phyloP scores from a whole-genome alignment of 2,797 vertebrate genomes.

The Buphagus erythrorhynchus region DNA sequence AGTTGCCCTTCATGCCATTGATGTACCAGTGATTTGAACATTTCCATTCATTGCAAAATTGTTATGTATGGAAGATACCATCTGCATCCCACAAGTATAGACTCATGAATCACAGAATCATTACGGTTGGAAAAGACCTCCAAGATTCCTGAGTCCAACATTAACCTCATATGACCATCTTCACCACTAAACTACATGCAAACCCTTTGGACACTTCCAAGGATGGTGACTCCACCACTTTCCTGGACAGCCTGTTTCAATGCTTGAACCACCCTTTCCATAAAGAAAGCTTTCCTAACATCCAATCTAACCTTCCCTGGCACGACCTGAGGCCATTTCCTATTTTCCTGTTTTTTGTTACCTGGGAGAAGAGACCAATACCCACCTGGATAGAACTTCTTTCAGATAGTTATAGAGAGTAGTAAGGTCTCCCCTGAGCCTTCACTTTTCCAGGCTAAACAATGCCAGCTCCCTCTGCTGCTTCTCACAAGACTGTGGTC shows the following conservation, averaged over 20 bases:
- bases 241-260: background rate
- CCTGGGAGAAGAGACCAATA: background rate
- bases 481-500: background rate
- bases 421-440: background rate
- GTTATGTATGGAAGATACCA: rapidly evolving
- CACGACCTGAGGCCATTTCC: background rate
- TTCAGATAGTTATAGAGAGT: background rate
- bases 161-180: background rate
- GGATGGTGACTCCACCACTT: background rate
- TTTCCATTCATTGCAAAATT: background rate
- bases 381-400: background rate
- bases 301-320: background rate
- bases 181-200: background rate
- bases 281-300: background rate
- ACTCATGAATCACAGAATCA: background rate
- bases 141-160: background rate
- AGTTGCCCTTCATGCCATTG: rapidly evolving
- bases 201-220: background rate
- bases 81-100: background rate
- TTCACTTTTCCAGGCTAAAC: background rate
- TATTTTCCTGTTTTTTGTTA: background rate
- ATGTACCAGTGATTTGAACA: background rate
- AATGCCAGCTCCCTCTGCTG: background rate
- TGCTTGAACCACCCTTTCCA: background rate
- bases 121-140: background rate